Evolutionary conservation across 2,797 vertebrate species (phyloP), one percentile per base, ranked within the genome.

Genomic region (Chiroxiphia lanceolata): DNA sequence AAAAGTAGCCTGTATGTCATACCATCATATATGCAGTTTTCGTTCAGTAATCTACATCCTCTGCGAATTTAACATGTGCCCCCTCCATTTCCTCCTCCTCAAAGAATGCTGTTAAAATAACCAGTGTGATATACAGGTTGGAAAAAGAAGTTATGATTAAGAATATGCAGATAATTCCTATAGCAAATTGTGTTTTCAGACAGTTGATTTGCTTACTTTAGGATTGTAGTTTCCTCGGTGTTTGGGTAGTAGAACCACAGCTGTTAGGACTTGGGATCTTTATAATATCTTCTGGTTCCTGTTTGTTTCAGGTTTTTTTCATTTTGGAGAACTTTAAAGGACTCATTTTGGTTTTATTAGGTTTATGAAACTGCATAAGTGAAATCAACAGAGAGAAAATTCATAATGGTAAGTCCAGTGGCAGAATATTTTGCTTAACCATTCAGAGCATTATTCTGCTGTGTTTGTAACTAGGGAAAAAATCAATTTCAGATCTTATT

Each of bases 121-220:
- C 23, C 33, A 17, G 1, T 64, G 23, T 57, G 48, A 78, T 90
- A 45, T 70, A 48, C 10, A 77, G 33, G 10, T 80, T 74, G n/a
- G 36, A 31, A 81, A 63, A 90, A 63, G 11, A 68, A 18, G 27
- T 65, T 72, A 21, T 0, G 4, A 21, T 25, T 4, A 3, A 87
- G 76, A 93, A 31, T 34, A 29, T 22, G 34, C 8, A 53, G 57
- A 29, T 48, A 69, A 65, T 75, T 6, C 11, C 34, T 15, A 64
- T 3, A 77, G 25, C 78, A 77, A 15, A 48, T n/a, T 59, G 61
- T 48, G 40, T 76, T 88, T 91, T 53, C 80, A 10, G 33, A 6
- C 0, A 0, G 4, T 83, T 69, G 26, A 11, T 48, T 91, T 87
- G n/a, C 12, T 34, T 81, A 3, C 33, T 65, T 9, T 1, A 54